Percentiles rank a stretch among this genome's conserved stretches.
phyloP scores from a whole-genome alignment of 2,888 invertebrate genomes.

The Aporophyla lueneburgensis region DNA sequence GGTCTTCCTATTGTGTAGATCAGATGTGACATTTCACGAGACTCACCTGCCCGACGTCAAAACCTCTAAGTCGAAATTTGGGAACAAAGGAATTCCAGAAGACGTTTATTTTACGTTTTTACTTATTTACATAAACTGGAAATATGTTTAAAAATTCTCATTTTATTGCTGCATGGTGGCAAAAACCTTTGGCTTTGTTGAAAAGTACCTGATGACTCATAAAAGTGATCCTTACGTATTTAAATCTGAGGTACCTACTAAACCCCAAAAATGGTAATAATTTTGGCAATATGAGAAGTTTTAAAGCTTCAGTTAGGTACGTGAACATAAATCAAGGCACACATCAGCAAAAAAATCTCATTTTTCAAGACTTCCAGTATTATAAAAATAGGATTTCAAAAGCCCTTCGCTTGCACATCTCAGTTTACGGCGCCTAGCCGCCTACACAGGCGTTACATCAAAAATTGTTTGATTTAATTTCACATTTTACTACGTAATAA shows the following conservation, averaged over 20 bases:
- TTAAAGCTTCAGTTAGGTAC: constrained; percentile 5
- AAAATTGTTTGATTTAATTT: constrained; percentile 74
- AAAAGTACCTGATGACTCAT: background rate
- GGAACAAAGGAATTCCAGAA: constrained; percentile 14
- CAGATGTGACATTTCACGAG: constrained; percentile 41
- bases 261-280: background rate
- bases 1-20: constrained; percentile 21
- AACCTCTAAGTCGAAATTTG: constrained; percentile 21
- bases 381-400: constrained; percentile 50
- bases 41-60: constrained; percentile 10
- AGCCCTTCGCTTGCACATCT: constrained; percentile 55
- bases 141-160: constrained; percentile 20
- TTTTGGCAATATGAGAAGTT: background rate
- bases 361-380: constrained; percentile 19
- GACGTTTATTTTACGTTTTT: constrained; percentile 23
- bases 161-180: constrained; percentile 8
- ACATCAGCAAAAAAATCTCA: constrained; percentile 11
- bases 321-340: background rate
- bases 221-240: background rate
- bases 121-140: constrained; percentile 27
- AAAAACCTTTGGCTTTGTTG: background rate
- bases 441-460: constrained; percentile 56
- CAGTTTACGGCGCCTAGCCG: constrained; percentile 48
- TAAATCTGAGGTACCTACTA: background rate
- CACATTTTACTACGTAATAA: constrained; percentile 71